Evolutionary conservation across 2,113 vertebrate genomes (phyloP), one percentile per base, ranked within the genome.

Genomic region (Corythoichthys haematopterus): DNA sequence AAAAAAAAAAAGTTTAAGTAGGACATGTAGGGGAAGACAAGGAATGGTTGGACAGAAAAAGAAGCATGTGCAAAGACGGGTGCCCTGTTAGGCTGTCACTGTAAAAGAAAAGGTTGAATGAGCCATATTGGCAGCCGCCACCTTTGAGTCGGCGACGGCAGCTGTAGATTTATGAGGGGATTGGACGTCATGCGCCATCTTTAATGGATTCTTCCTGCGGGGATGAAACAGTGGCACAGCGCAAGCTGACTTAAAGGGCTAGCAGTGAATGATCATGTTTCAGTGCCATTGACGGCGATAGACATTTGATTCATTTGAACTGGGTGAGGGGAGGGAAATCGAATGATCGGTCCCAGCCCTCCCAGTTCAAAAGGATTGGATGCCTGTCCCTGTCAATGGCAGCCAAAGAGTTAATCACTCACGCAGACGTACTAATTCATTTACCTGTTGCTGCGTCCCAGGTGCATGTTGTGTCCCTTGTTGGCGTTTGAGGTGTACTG

Each of bases 381-480:
- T 8, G 40, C 40, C 40, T 43, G 9, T 43, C 9, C 6, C 4
- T 43, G 40, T 43, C 40, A 43, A 43, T 43, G 40, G 40, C 6
- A 43, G 6, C 6, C 16, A 53, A 37, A 14, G 3, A 16, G n/a
- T n/a, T 14, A 58, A 28, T 10, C 9, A 52, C 20, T 14, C 14
- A 60, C 3, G 11, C 10, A 59, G n/a, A 37, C 48, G 60, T 61
- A 56, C 38, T 65, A 55, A 51, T 51, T 13, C 52, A 69, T 55
- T 48, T 72, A 94, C 90, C 94, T 92, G 90, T 90, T 93, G 89
- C 90, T 93, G 89, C 90, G 93, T 87, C 91, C 92, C 92, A 93
- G 91, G 77, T 92, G 93, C 65, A 87, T 90, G 87, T 87, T 90
- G 81, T 91, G 88, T 78, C 90, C 93, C 86, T 92, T 88, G 82